Evolutionary conservation across 1,140 invertebrate species (phyloP).

Genomic region (Coelopa frigida): DNA sequence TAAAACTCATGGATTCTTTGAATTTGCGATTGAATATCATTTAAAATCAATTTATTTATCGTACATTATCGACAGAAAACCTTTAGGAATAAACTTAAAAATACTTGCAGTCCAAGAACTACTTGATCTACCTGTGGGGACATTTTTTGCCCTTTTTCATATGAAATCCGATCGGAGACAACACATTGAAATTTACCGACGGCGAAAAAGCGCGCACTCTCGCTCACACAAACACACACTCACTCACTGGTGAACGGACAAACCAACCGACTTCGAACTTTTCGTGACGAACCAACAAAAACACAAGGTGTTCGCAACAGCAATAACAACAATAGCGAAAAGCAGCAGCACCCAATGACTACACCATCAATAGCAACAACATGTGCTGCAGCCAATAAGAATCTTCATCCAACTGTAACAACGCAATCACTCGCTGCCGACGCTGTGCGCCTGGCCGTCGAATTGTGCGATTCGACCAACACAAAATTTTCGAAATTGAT

Average conservation of each 20-base stretch:
- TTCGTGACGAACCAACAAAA: background rate
- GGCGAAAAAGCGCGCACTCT: background rate
- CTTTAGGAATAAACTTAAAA: too few species aligned
- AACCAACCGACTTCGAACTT: background rate
- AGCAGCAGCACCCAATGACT: slow-evolving; percentile 5
- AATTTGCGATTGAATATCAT: too few species aligned
- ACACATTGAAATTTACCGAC: background rate
- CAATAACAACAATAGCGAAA: slow-evolving; percentile 5
- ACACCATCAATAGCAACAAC: slow-evolving; percentile 12
- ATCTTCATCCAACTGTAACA: slow-evolving; percentile 43
- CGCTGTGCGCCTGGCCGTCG: slow-evolving; percentile 33
- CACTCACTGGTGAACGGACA: background rate
- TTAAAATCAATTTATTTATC: too few species aligned
- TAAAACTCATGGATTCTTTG: too few species aligned
- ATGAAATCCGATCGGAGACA: too few species aligned
- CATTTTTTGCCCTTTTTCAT: too few species aligned
- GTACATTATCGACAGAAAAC: too few species aligned
- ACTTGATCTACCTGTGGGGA: too few species aligned
- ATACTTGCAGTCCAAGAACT: too few species aligned
- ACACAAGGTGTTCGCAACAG: background rate
- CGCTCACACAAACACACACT: background rate
- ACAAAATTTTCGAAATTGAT: slow-evolving; percentile 43
- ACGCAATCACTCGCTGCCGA: slow-evolving; percentile 21
- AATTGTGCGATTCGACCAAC: slow-evolving; percentile 43
- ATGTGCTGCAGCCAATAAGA: slow-evolving; percentile 39